Base-by-base conservation (phyloP, 2,888 invertebrate species). In the Nematopogon swammerdamellus region DNA sequence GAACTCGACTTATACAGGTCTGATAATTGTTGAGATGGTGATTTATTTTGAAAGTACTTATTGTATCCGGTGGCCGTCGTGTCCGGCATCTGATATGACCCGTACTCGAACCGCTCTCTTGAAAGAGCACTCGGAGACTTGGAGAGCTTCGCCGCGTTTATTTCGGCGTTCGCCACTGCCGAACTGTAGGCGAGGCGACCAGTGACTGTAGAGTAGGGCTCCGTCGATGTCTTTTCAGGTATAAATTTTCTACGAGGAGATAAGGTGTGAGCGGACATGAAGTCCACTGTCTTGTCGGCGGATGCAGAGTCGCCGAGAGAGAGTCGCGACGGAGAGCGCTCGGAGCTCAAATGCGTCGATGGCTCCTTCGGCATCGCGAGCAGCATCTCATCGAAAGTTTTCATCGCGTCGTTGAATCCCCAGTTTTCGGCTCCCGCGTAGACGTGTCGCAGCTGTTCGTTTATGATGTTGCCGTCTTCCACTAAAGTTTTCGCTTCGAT, bases 361-460 rank as follows among this genome's bases (percentile, higher is more conserved):
- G 75, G 63, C 54, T 81, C 81, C 56, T 82, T 75, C 49, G 75
- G 77, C 44, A 80, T 73, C 6, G 82, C 66, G 53, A 85, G 61
- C 62, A 84, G 72, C 50, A 85, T 74, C 56, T 85, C 84, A 55
- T 84, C 84, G 61, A 84, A 81, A 61, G 79, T 83, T 59, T 84
- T 80, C 58, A 85, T 83, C 67, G 84, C 84, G 56, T 84, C 85
- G 49, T 84, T 84, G 57, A 87, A 87, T 30, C 82, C 86, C 89
- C 89, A 89, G 60, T 82, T 83, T 54, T 86, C 85, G 49, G 72
- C 70, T 56, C 87, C 86, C 0, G 82, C 76, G 58, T 87, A 88
- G 46, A 88, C 83, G 62, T 85, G 84, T 61, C 87, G 82, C 48
- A 89, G 66, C 59, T 88, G 87, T 63, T 87, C 87, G 57, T 88